Conservation (phyloP, 1,140 invertebrate species). For the Aphelenchoides besseyi region DNA sequence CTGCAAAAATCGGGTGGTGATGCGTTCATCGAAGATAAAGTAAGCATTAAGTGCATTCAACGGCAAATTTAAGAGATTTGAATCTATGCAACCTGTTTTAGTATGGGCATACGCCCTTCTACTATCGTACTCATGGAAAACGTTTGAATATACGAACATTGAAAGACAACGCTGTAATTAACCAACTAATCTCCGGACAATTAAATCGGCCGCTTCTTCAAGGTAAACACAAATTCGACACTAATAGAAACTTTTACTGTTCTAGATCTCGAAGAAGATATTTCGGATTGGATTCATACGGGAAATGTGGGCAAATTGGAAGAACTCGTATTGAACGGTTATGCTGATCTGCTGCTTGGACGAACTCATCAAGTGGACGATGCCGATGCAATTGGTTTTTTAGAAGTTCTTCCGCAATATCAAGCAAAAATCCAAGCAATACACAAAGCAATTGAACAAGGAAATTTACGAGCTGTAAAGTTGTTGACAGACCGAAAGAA, state of each 20-base stretch:
- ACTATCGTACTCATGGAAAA: slow-evolving; percentile 61
- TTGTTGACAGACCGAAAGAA: slow-evolving; percentile 81
- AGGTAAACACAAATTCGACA: too few species aligned
- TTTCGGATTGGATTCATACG: slow-evolving; percentile 70
- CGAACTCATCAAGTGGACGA: slow-evolving; percentile 68
- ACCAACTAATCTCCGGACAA: slow-evolving; percentile 46
- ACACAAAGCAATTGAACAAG: slow-evolving; percentile 78
- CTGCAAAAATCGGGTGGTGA: slow-evolving; percentile 60
- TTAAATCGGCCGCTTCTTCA: slow-evolving; percentile 56
- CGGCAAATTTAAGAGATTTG: background rate
- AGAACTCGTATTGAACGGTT: slow-evolving; percentile 78
- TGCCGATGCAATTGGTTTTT: slow-evolving; percentile 78
- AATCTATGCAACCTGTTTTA: slow-evolving; percentile 24
- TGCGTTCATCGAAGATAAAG: slow-evolving; percentile 62
- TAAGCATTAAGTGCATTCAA: slow-evolving; percentile 16
- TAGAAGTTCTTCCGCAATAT: slow-evolving; percentile 81
- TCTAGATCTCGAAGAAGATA: slow-evolving; percentile 66
- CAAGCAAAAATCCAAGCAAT: slow-evolving; percentile 85
- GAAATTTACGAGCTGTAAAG: slow-evolving; percentile 78
- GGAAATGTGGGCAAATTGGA: slow-evolving; percentile 84
- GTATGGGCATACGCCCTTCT: slow-evolving; percentile 62
- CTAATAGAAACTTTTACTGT: too few species aligned
- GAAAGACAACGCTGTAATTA: slow-evolving; percentile 62
- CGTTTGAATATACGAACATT: slow-evolving; percentile 58
- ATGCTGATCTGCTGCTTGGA: slow-evolving; percentile 75